Evolutionary conservation across 2,797 vertebrate species (phyloP).

Genomic region (Platyrinchus mystaceus): DNA sequence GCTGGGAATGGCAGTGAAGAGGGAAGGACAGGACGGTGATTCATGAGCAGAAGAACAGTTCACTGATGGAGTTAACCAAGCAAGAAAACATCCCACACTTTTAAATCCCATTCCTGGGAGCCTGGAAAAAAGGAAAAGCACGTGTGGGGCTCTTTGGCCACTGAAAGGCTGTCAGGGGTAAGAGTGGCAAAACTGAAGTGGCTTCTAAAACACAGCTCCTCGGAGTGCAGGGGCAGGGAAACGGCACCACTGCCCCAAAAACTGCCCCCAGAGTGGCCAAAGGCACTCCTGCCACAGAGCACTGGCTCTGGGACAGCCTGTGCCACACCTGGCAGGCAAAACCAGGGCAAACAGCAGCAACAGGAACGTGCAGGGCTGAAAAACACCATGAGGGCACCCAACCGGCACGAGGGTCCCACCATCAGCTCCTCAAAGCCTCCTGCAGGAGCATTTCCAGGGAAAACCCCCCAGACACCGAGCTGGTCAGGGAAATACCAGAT

Average conservation of each 20-base stretch:
- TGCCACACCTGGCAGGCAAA: background rate
- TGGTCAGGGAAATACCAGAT: accelerated
- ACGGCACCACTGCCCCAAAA: background rate
- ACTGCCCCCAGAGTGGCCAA: background rate
- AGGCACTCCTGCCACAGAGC: background rate
- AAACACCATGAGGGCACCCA: accelerated
- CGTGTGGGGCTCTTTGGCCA: accelerated
- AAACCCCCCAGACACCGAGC: accelerated
- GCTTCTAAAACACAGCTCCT: background rate
- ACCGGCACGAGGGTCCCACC: accelerated
- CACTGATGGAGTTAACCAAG: background rate
- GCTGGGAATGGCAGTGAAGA: background rate
- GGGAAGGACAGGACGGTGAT: background rate
- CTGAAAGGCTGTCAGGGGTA: background rate
- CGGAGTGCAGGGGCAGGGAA: accelerated
- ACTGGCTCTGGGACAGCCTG: accelerated
- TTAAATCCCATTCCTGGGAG: background rate
- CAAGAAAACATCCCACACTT: background rate
- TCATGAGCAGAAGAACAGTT: background rate
- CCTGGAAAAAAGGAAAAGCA: background rate
- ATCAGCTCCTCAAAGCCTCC: background rate
- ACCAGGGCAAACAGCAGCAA: background rate
- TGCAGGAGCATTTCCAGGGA: accelerated
- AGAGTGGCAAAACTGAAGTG: background rate
- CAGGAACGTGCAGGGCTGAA: accelerated